These are phyloP conservation scores for Dinoponera quadriceps DNA, from an alignment of 1,140 invertebrate genomes.

Conservation along the genomic window DNA sequence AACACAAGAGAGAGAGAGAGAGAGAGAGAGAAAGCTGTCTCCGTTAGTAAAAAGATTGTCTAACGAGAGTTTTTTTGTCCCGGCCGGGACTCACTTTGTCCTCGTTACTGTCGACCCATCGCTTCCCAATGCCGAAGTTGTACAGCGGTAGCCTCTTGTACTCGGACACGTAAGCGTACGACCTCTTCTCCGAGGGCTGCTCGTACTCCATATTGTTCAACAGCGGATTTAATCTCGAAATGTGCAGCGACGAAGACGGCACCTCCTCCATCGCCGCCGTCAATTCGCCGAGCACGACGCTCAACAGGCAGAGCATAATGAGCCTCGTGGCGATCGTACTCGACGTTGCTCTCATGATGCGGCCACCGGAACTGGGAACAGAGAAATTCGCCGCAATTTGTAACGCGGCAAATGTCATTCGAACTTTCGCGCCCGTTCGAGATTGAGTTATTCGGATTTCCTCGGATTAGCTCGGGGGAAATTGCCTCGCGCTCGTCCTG, in stretches of 20 bases:
- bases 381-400: background rate
- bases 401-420: background rate
- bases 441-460: constrained; percentile 32
- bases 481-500: background rate
- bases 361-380: background rate
- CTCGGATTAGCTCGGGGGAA: background rate
- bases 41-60: background rate
- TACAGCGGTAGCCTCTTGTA: constrained; percentile 89
- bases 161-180: constrained; percentile 88
- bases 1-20: too few relatives aligned
- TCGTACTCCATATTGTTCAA: constrained; percentile 46
- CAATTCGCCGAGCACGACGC: constrained; percentile 68
- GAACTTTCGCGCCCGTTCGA: background rate
- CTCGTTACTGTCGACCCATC: constrained; percentile 78
- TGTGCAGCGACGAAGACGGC: constrained; percentile 49
- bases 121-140: constrained; percentile 89
- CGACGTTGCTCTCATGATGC: constrained; percentile 33
- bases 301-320: constrained; percentile 72
- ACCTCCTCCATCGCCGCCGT: constrained; percentile 72
- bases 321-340: constrained; percentile 57
- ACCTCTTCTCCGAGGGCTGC: constrained; percentile 84
- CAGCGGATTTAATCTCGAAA: constrained; percentile 46
- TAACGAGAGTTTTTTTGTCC: background rate
- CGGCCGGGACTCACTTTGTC: constrained; percentile 58
- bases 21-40: too few relatives aligned